Conservation (phyloP, 2,888 invertebrate species). For the Sericinus montela region DNA sequence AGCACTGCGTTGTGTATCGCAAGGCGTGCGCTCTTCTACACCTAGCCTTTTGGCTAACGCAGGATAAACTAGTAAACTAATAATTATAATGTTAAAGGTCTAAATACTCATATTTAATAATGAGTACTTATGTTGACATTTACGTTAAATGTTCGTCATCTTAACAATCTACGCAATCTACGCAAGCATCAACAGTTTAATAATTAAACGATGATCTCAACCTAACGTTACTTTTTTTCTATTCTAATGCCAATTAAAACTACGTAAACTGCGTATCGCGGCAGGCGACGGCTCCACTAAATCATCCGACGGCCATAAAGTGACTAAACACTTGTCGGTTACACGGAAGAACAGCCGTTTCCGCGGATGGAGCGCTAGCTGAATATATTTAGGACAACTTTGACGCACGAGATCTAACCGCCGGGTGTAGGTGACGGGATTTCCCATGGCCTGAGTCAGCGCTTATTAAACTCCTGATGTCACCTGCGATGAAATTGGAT, state of each 20-base stretch:
- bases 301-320: not conserved
- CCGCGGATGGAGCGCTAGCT: not conserved
- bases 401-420: not conserved
- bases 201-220: no score
- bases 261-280: conserved; percentile 1
- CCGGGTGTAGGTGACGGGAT: not conserved
- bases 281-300: not conserved
- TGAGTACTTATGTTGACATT: no score
- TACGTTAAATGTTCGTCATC: no score
- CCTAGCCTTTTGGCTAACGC: no score
- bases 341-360: not conserved
- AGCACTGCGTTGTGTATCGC: no score
- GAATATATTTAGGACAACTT: not conserved
- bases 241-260: conserved; percentile 17
- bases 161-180: no score
- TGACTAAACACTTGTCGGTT: not conserved
- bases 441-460: not conserved
- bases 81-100: no score
- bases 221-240: not conserved
- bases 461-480: not conserved
- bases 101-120: no score
- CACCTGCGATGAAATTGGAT: not conserved
- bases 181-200: no score
- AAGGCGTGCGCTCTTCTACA: no score
- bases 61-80: no score